phyloP scores from a whole-genome alignment of 2,113 vertebrate genomes.

The Elanoides forficatus region DNA sequence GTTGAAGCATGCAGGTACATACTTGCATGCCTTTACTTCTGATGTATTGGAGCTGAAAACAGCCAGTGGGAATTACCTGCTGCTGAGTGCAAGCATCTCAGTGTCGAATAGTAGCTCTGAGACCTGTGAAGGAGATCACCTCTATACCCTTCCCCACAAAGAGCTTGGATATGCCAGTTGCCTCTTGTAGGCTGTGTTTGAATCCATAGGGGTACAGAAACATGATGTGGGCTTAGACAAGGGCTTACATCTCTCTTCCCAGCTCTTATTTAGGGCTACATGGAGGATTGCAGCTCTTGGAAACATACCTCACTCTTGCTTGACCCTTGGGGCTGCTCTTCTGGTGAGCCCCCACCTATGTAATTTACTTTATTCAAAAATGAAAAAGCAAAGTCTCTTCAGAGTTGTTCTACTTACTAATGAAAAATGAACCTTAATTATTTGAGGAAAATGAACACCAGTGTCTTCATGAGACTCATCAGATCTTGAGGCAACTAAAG shows the following conservation, averaged over 20 bases:
- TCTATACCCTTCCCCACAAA: not conserved
- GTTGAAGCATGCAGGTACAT: not conserved
- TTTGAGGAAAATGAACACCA: not conserved
- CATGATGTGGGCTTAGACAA: not conserved
- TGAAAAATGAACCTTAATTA: not conserved
- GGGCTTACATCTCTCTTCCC: not conserved
- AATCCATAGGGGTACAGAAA: not conserved
- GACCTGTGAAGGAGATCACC: not conserved
- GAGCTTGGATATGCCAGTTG: not conserved
- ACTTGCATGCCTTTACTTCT: not conserved
- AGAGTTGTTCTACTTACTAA: not conserved
- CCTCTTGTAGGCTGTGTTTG: not conserved
- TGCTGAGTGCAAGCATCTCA: not conserved
- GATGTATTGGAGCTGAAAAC: not conserved
- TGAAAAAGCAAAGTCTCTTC: not conserved
- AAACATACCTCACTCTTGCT: fast-evolving
- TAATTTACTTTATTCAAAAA: not conserved
- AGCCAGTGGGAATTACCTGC: not conserved
- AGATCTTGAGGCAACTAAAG: not conserved
- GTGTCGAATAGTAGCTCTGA: not conserved
- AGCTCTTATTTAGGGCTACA: not conserved
- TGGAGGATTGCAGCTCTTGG: not conserved
- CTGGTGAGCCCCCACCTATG: not conserved
- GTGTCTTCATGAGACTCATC: not conserved
- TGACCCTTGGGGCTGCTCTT: not conserved